These are phyloP conservation scores for Basileuterus tristriatus DNA, from an alignment of 2,797 vertebrate species.

Conservation along the genomic window DNA sequence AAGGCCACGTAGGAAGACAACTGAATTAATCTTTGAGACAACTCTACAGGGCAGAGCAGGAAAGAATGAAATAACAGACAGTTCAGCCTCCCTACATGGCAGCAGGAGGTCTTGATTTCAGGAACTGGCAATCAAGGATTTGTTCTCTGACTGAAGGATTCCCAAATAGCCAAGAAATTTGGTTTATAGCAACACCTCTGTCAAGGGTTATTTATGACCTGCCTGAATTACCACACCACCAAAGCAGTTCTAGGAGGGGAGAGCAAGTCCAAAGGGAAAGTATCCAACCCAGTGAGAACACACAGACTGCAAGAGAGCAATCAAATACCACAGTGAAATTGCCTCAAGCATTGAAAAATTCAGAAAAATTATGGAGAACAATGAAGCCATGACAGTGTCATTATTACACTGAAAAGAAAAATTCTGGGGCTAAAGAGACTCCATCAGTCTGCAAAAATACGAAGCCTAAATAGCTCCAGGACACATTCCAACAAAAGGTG, in stretches of 20 bases:
- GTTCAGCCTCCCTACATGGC: background rate
- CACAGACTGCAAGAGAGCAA: background rate
- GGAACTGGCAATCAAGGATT: background rate
- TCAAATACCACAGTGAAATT: constrained; percentile 18
- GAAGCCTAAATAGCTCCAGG: background rate
- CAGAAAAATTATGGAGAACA: background rate
- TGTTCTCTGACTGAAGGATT: background rate
- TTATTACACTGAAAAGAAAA: background rate
- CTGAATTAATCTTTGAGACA: background rate
- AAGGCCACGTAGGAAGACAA: background rate
- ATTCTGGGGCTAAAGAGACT: background rate
- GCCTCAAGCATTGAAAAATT: background rate
- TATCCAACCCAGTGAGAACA: background rate
- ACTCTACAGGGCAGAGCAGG: background rate
- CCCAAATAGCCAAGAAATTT: background rate
- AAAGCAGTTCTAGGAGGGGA: background rate
- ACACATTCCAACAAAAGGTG: background rate
- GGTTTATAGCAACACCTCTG: background rate
- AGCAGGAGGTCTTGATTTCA: background rate
- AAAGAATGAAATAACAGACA: background rate
- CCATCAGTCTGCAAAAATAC: background rate
- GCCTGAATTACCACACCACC: background rate
- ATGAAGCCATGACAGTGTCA: background rate
- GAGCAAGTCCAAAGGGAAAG: background rate
- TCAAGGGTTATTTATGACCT: constrained; percentile 39